Base-by-base conservation (phyloP, 2,113 vertebrate species). In the Ceyx melanurus region DNA sequence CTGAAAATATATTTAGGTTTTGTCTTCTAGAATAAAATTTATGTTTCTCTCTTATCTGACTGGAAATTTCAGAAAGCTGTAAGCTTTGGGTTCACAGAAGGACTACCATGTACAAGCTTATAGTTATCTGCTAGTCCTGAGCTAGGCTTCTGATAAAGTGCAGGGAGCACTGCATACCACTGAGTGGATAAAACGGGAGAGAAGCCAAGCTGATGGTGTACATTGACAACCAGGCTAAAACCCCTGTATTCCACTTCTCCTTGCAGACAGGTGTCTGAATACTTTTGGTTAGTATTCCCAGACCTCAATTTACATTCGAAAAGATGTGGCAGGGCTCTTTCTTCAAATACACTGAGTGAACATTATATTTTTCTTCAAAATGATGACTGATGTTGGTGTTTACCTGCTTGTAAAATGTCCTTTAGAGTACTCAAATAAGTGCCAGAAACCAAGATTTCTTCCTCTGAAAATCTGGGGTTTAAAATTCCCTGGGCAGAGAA, bases 301-400 rank as follows among this genome's bases (percentile, higher is more conserved):
- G 46, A 22, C 26, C 58, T 73, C 82, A 53, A 76, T 95, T 91
- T 96, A 82, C 87, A 61, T 61, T 42, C 68, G 15, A 91, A 92
- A 91, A 51, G 6, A 17, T 19, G 26, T 33, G 45, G 70, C n/a
- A 25, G 14, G 22, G 5, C 45, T 82, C 68, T 64, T 64, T 29
- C 23, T 92, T 87, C 70, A 40, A 75, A 61, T 29, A 33, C 16
- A 43, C 15, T 26, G 53, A 57, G 26, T 16, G 26, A 50, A 42
- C 46, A 25, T 37, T 28, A 57, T 6, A 42, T 7, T 77, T 66
- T 58, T 70, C 48, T 82, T 88, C 22, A 77, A 62, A 71, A 58
- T 15, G 14, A 3, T 45, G 81, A 82, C 4, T 65, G 74, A 78
- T 65, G n/a, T 8, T 68, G 23, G 23, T 35, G 17, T 68, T 92